phyloP scores from a whole-genome alignment of 92 coral and sea anemone genomes.

The Epizoanthus stellaris region DNA sequence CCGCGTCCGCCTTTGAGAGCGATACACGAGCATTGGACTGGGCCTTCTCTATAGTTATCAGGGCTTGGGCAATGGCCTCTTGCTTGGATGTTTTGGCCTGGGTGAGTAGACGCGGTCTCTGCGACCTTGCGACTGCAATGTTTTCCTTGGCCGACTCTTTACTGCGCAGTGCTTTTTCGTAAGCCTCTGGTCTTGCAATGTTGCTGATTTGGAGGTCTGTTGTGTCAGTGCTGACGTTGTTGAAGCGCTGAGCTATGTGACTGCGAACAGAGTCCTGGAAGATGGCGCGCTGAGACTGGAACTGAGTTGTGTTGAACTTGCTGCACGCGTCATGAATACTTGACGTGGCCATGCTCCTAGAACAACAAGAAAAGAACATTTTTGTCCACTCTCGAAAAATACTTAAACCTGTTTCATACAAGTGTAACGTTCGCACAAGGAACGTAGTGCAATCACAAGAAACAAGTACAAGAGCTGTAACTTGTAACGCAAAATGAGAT shows the following conservation, averaged over 20 bases:
- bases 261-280: conserved; percentile 69
- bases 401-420: conserved; percentile 1
- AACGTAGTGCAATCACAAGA: no score
- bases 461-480: no score
- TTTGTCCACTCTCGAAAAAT: background rate
- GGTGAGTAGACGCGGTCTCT: conserved; percentile 52
- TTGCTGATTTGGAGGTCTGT: conserved; percentile 60
- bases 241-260: conserved; percentile 44
- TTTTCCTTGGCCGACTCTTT: conserved; percentile 60
- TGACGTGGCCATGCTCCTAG: conserved; percentile 67
- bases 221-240: conserved; percentile 51
- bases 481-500: no score
- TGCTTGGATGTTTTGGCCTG: conserved; percentile 47
- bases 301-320: conserved; percentile 85
- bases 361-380: background rate
- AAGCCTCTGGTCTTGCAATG: conserved; percentile 39
- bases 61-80: conserved; percentile 51
- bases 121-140: conserved; percentile 45
- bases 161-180: conserved; percentile 39
- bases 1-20: conserved; percentile 49
- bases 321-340: conserved; percentile 89
- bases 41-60: conserved; percentile 48
- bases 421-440: no score
- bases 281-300: conserved; percentile 76
- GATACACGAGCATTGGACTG: conserved; percentile 48